These are phyloP conservation scores for Aselliscus stoliczkanus DNA, from an alignment of 2,797 vertebrate species.

Conservation along the genomic window DNA sequence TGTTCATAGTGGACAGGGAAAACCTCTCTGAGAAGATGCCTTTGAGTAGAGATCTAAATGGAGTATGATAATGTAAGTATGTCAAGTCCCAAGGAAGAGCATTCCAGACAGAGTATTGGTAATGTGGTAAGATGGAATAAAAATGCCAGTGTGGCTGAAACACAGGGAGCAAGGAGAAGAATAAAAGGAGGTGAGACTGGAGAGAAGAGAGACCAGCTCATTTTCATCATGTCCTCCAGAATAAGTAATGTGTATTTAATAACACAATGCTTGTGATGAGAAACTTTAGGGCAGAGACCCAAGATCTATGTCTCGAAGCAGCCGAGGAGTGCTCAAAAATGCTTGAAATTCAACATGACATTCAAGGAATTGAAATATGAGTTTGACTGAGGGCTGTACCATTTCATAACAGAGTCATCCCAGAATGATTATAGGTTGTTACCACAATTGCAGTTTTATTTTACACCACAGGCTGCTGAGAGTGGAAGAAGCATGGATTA, in stretches of 20 bases:
- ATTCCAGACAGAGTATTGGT: not conserved
- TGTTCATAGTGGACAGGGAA: not conserved
- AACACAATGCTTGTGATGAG: not conserved
- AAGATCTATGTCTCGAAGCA: not conserved
- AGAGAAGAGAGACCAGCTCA: not conserved
- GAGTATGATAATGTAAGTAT: not conserved
- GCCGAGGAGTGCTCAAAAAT: not conserved
- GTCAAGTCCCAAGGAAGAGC: not conserved
- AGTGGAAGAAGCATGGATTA: not conserved
- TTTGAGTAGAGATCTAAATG: not conserved
- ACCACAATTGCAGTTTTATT: not conserved
- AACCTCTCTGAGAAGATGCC: not conserved
- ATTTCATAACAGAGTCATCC: not conserved
- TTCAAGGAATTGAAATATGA: not conserved
- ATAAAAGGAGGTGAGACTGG: not conserved
- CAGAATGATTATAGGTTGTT: not conserved
- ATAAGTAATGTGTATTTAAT: not conserved
- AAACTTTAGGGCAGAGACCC: not conserved
- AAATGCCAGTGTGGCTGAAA: not conserved
- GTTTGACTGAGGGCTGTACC: no score
- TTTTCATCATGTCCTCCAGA: not conserved
- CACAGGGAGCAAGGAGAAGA: not conserved
- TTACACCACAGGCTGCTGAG: not conserved
- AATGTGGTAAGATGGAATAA: not conserved
- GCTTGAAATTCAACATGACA: not conserved